Evolutionary conservation across 30 jellyfish, hydroid and myxozoan genomes (phyloP), one percentile per base, ranked within the genome.

Genomic region (Cassiopea xamachana): DNA sequence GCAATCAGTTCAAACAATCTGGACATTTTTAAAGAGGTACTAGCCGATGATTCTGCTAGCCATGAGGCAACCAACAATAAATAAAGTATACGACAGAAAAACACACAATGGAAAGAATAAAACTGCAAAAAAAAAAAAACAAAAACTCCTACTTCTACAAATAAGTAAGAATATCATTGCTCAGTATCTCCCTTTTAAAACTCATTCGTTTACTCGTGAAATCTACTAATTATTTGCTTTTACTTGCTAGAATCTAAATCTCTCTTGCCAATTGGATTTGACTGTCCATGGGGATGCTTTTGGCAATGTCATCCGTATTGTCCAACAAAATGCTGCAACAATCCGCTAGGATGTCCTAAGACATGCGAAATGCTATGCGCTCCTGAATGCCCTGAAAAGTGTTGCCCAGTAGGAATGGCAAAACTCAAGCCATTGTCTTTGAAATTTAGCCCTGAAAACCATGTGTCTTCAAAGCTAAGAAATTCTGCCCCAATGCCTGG

Each of bases 271-370:
- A 87, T 82, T 39, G 98, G 95, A 2, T 90, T 96, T 78, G 91
- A 91, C 61, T 96, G 99, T 85, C 99, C 99, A 64, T 96, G 99
- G 99, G 98, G 92, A 6, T 96, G 99, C 84, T 87, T 90, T 83
- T 96, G 98, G 98, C 90, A 89, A 4, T 96, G 99, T 70, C 97
- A 93, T 80, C 89, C 98, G 48, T 96, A 96, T 86, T 96, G 99
- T 58, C 99, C 99, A 51, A 19, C 92, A 80, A 94, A 89, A 67
- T 96, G 99, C 92, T 96, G 99, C 89, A 87, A 96, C 92, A 96
- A 96, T 89, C 99, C 99, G 43, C 89, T 82, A 50, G 74, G 86
- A 14, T 96, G 99, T 84, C 98, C 97, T 1, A 87, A 79, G 64
- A 69, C 79, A 5, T 96, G 99, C 90, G 90, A 86, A 77, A 76